Base-by-base conservation (phyloP, 2,113 vertebrate genomes). In the Podarcis cretensis region DNA sequence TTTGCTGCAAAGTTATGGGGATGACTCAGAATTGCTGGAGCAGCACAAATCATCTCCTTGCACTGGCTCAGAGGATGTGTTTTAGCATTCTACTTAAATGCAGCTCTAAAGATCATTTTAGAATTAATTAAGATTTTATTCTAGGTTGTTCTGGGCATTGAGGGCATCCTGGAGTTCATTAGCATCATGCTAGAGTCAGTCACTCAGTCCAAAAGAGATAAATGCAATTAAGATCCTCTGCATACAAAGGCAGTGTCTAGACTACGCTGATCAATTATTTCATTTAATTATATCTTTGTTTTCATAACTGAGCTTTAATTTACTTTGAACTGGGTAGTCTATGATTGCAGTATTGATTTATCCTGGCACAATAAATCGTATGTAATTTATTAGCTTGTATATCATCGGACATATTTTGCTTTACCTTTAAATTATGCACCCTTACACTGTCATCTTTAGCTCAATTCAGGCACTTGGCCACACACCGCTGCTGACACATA, bases 241-340 rank as follows among this genome's bases (percentile, higher is more conserved):
- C n/a, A 37, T 40, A 83, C 68, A 68, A 69, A 68, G 32, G 66
- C 27, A 79, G 37, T 6, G 23, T 69, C 74, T 78, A 37, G 81
- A 57, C 75, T 10, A 6, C 32, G 59, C 32, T 78, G 83, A 89
- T 78, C 81, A 89, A 27, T 89, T 69, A 69, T 78, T 89, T 84
- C 40, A 77, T 89, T 88, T 89, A 69, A 89, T 89, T 89, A 68
- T 84, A 84, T 77, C 65, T 68, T 69, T 84, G 65, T 89, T 78
- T 84, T 83, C 81, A 65, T 63, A 78, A 84, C 63, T 84, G 43
- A 37, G n/a, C 48, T 84, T 89, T 78, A 77, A 84, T 89, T 89
- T 84, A 78, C 32, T 69, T 69, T 78, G 63, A 78, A 32, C 73
- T 35, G 2, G 10, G 73, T 75, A 77, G 54, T 83, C 74, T 40